phyloP scores from a whole-genome alignment of 2,113 vertebrate species.

The Nipponia nippon region DNA sequence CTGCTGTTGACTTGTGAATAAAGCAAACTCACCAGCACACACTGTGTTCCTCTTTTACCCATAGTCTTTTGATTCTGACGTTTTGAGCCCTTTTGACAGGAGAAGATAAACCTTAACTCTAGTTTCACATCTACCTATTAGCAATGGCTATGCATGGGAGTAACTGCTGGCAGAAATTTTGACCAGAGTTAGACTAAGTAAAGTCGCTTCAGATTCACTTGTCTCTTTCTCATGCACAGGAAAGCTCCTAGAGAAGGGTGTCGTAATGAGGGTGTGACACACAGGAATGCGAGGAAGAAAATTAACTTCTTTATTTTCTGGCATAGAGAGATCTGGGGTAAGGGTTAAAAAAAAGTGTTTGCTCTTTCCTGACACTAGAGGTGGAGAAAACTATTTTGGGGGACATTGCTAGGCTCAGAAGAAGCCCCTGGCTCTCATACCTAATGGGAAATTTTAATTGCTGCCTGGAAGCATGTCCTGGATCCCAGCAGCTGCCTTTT shows the following conservation, averaged over 20 bases:
- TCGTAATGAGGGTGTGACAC: slow-evolving; percentile 48
- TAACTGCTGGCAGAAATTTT: slow-evolving; percentile 27
- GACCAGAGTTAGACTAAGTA: background rate
- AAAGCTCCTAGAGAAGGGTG: background rate
- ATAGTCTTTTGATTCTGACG: background rate
- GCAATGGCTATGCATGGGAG: background rate
- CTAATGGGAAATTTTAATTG: background rate
- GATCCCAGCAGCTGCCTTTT: background rate
- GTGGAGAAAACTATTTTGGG: background rate
- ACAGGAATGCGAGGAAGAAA: slow-evolving; percentile 5
- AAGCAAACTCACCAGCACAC: background rate
- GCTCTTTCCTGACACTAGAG: background rate
- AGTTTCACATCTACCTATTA: background rate
- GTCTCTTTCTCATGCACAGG: slow-evolving; percentile 27
- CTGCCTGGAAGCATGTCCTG: background rate
- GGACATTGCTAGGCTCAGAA: background rate
- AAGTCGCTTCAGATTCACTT: slow-evolving; percentile 22
- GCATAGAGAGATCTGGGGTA: background rate
- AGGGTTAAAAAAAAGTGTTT: background rate
- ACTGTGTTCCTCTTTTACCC: background rate
- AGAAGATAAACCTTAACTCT: background rate
- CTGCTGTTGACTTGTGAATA: background rate
- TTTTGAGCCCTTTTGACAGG: slow-evolving; percentile 19
- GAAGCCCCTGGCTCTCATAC: background rate
- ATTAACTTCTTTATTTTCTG: background rate